Base-by-base conservation (phyloP, 2,113 vertebrate species). In the Phalacrocorax carbo region DNA sequence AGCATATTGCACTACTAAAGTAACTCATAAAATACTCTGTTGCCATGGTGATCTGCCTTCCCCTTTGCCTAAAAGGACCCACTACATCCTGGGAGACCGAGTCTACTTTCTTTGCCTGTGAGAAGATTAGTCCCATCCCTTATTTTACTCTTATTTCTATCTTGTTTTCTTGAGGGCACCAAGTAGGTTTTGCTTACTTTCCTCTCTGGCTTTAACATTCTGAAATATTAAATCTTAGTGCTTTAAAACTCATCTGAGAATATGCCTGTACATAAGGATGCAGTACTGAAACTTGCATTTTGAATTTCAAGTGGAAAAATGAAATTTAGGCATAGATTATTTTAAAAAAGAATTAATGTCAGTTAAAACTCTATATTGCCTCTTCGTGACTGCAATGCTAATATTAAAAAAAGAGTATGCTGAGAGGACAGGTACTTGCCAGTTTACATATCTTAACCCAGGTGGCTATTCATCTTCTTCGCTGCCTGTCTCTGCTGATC, bases 31-130 rank as follows among this genome's bases (percentile, higher is more conserved):
- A 95, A 90, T 81, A 62, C 90, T 82, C 68, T 0, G 69, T 95
- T 95, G 87, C 96, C 90, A 96, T 94, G 65, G 94, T 82, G 61
- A 92, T 84, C 79, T 32, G 58, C 86, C 77, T 92, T 93, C 82
- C 48, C 29, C 46, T 77, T 83, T 77, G 78, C 94, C 86, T 93
- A 32, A 87, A 91, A 92, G 69, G 86, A 87, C 73, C 34, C 32
- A 21, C 32, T 3, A 19, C 83, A 83, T 92, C 90, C 92, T 89
- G 88, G 26, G 90, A 93, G 88, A 93, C 61, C 2, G 0, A 75
- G 25, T 90, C 80, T 13, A 7, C 85, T 95, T 92, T 49, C 46
- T 78, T 75, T 68, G 90, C 66, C 71, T 90, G 13, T 16, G 42
- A 91, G 78, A 44, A 79, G 25, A 91, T 92, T 30, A 72, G 76